Conservation (phyloP, 2,888 invertebrate species). For the Spodoptera picta region DNA sequence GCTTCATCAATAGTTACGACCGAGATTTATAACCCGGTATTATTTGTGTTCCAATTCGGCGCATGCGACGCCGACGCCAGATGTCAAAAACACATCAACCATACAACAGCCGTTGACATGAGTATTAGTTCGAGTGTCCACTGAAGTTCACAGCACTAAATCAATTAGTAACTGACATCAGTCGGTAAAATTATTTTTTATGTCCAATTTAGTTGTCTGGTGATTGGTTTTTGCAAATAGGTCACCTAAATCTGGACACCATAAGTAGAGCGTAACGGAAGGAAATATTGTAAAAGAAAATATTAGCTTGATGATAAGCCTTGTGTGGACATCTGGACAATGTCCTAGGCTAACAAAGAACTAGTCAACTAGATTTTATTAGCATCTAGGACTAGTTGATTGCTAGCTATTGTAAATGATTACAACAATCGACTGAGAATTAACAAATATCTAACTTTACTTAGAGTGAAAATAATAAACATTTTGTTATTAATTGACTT, state of each 20-base stretch:
- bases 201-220: constrained; percentile 45
- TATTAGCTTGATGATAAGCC: background rate
- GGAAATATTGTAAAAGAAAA: constrained; percentile 51
- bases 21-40: constrained; percentile 61
- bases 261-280: constrained; percentile 72
- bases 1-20: constrained; percentile 54
- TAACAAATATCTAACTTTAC: too few relatives aligned
- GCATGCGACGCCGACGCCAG: constrained; percentile 62
- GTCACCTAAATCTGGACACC: constrained; percentile 60
- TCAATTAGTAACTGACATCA: constrained; percentile 63
- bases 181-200: constrained; percentile 57
- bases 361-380: too few relatives aligned
- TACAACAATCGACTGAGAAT: too few relatives aligned
- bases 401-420: too few relatives aligned
- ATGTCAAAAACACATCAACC: constrained; percentile 61
- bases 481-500: too few relatives aligned
- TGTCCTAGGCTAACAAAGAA: too few relatives aligned
- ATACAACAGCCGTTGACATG: constrained; percentile 52
- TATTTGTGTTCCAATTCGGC: constrained; percentile 58
- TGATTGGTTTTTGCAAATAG: constrained; percentile 60
- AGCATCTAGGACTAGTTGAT: too few relatives aligned
- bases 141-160: constrained; percentile 59
- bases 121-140: constrained; percentile 44
- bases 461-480: too few relatives aligned
- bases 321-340: background rate